These are phyloP conservation scores for Orbicella faveolata DNA, from an alignment of 64 coral and sea anemone species.

Conservation along the genomic window DNA sequence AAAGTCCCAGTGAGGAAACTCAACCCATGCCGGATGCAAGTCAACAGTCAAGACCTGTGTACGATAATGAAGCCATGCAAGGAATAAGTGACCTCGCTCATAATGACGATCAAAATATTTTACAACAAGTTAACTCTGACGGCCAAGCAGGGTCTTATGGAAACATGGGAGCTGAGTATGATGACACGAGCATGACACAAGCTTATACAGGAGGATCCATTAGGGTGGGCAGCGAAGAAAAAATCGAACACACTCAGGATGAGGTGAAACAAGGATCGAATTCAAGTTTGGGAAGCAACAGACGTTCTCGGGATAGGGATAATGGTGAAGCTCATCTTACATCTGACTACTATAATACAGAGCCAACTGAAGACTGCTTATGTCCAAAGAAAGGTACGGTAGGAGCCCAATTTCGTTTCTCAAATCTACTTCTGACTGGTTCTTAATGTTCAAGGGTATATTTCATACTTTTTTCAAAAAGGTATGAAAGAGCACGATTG, in stretches of 20 bases:
- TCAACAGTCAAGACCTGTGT: background rate
- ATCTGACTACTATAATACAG: constrained; percentile 6
- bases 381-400: constrained; percentile 61
- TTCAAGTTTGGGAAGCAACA: background rate
- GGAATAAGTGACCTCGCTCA: constrained; percentile 26
- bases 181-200: background rate
- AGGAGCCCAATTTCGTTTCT: background rate
- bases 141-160: background rate
- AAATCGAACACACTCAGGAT: background rate
- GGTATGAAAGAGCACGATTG: too few species aligned
- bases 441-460: background rate
- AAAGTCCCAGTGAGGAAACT: too few species aligned
- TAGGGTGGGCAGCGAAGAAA: background rate
- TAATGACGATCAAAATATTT: background rate
- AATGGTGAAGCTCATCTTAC: background rate
- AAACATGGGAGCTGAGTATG: background rate
- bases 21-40: background rate
- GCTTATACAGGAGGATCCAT: constrained; percentile 4
- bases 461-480: too few species aligned
- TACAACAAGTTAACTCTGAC: background rate
- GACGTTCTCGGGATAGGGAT: background rate
- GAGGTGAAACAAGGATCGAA: background rate
- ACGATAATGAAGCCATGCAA: constrained; percentile 35
- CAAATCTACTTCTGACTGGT: background rate
- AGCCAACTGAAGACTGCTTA: constrained; percentile 28